Percentiles rank a stretch among this genome's conserved stretches.
phyloP scores from a whole-genome alignment of 2,888 invertebrate species.

The Meliscaeva auricollis region DNA sequence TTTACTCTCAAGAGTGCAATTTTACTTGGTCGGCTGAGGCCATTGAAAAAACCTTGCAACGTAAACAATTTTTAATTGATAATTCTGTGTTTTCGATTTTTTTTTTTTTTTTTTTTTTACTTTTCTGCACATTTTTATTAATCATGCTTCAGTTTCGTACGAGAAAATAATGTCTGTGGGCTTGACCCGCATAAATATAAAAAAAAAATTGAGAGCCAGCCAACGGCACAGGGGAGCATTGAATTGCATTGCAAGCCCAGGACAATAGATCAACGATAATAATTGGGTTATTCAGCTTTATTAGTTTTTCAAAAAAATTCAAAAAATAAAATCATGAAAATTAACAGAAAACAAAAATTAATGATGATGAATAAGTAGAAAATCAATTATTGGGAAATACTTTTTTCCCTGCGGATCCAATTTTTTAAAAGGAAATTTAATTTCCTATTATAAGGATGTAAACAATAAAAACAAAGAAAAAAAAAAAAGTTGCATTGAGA shows the following conservation, averaged over 20 bases:
- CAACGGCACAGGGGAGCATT: background rate
- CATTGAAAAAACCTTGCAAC: conserved; percentile 49
- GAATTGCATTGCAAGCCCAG: conserved; percentile 16
- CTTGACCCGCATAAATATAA: background rate
- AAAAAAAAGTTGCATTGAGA: too few relatives aligned
- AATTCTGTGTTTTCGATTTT: conserved; percentile 9
- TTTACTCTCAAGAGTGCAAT: conserved; percentile 25
- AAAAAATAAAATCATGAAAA: background rate
- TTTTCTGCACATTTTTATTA: conserved; percentile 39
- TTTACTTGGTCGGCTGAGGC: conserved; percentile 14
- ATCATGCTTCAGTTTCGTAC: conserved; percentile 20
- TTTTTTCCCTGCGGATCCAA: too few relatives aligned
- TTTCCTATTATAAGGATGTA: too few relatives aligned
- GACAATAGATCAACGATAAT: conserved; percentile 62
- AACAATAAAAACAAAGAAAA: too few relatives aligned
- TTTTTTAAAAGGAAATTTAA: too few relatives aligned
- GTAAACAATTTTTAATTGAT: conserved; percentile 64
- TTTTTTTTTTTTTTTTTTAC: conserved; percentile 19
- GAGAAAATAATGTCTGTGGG: conserved; percentile 20
- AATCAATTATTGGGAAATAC: too few relatives aligned
- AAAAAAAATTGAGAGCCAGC: background rate
- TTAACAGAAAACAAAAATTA: background rate
- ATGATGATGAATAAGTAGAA: background rate
- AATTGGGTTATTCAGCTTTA: conserved; percentile 36
- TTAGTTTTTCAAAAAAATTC: conserved; percentile 34